Evolutionary conservation across 2,797 vertebrate species (phyloP).

Genomic region (Peromyscus melanophrys): DNA sequence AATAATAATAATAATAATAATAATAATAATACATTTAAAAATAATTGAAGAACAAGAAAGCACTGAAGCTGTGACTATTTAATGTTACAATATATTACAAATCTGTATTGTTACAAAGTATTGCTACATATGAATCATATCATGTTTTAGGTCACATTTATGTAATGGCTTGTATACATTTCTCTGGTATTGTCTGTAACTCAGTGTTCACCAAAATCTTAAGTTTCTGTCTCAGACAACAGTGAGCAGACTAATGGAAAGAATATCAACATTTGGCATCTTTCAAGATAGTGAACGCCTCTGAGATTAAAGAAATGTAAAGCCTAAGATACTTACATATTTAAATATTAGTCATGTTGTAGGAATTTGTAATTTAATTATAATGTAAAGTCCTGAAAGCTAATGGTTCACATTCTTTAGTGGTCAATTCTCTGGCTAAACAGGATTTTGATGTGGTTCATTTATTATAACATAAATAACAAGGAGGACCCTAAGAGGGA

Average conservation of each 20-base stretch:
- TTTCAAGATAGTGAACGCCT: constrained; percentile 11
- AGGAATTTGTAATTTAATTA: constrained; percentile 22
- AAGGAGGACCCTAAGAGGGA: too few relatives aligned
- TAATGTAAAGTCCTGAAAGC: not conserved
- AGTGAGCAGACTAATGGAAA: constrained; percentile 14
- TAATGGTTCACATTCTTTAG: not conserved
- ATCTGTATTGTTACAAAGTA: not conserved
- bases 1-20: not conserved
- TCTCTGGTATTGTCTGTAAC: not conserved
- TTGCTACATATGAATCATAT: constrained; percentile 27
- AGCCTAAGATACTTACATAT: not conserved
- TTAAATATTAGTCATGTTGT: constrained; percentile 13
- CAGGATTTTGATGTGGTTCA: not conserved
- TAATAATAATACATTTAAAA: not conserved
- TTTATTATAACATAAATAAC: not conserved
- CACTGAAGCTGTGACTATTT: not conserved
- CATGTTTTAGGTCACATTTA: not conserved
- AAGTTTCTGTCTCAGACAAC: not conserved
- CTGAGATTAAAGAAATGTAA: not conserved
- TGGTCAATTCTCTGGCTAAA: not conserved
- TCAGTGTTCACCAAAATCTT: not conserved
- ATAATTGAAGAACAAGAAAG: not conserved
- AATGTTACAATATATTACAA: not conserved
- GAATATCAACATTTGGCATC: not conserved
- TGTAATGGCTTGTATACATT: not conserved